Evolutionary conservation across 1,140 invertebrate species (phyloP).

Genomic region (Dinoponera quadriceps): DNA sequence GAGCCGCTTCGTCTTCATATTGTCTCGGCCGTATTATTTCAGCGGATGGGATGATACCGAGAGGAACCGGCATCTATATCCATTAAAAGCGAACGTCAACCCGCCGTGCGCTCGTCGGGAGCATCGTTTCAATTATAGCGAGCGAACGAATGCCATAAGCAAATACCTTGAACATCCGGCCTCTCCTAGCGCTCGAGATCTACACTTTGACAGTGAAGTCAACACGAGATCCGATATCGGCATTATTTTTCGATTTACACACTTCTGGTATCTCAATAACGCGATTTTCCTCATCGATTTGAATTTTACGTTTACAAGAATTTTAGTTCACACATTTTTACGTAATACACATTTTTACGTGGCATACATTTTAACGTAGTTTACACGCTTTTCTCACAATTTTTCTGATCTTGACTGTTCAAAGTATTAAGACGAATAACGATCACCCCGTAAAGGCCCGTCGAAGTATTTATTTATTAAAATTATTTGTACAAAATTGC

Average conservation of each 20-base stretch:
- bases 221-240: not conserved
- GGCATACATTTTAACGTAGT: too few relatives aligned
- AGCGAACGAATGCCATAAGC: not conserved
- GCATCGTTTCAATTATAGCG: constrained; percentile 36
- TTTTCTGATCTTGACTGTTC: too few relatives aligned
- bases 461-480: too few relatives aligned
- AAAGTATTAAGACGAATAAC: too few relatives aligned
- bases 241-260: not conserved
- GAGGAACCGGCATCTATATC: constrained; percentile 33
- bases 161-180: constrained; percentile 2
- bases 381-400: too few relatives aligned
- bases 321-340: too few relatives aligned
- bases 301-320: too few relatives aligned
- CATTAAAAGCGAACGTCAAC: constrained; percentile 36
- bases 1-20: constrained; percentile 53
- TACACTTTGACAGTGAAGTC: not conserved
- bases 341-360: too few relatives aligned
- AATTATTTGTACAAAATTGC: too few relatives aligned
- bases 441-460: too few relatives aligned
- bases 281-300: not conserved
- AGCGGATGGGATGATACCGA: constrained; percentile 8
- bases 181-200: not conserved
- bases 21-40: constrained; percentile 44
- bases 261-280: too few relatives aligned
- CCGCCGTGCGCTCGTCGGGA: not conserved